Percentiles rank a stretch among this genome's conserved stretches.
These are phyloP conservation scores for Gadus chalcogrammus DNA, from an alignment of 2,113 vertebrate genomes.

Conservation along the genomic window DNA sequence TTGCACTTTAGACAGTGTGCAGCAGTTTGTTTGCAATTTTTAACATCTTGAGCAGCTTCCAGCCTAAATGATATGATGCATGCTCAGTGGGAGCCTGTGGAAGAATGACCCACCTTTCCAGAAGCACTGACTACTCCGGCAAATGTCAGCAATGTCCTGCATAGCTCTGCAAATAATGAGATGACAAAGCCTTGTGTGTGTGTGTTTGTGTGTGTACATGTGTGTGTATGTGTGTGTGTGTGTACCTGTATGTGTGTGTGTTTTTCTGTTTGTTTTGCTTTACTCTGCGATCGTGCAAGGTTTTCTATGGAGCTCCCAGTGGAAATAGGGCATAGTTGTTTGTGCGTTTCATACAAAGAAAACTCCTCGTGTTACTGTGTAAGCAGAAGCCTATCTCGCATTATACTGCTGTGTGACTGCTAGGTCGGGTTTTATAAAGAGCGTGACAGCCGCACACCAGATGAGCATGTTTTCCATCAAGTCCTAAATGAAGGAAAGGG, in stretches of 20 bases:
- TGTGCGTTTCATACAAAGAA: too few species aligned
- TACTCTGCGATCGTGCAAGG: too few species aligned
- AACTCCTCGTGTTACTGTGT: too few species aligned
- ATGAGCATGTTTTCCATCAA: conserved; percentile 9
- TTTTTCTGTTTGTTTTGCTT: conserved; percentile 1
- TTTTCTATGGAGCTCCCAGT: too few species aligned
- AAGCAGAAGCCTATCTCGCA: background rate
- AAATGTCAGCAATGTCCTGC: conserved; percentile 16
- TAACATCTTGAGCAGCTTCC: too few species aligned
- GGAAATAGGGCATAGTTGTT: too few species aligned
- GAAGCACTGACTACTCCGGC: background rate
- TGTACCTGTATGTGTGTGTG: too few species aligned
- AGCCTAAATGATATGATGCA: background rate
- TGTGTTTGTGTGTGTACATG: too few species aligned
- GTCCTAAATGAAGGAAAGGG: too few species aligned
- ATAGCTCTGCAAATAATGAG: conserved; percentile 24
- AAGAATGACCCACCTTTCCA: background rate
- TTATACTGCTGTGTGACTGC: conserved; percentile 10
- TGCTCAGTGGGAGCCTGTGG: background rate
- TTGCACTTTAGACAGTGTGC: too few species aligned
- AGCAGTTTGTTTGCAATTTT: too few species aligned
- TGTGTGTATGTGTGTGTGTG: background rate
- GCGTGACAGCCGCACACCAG: conserved; percentile 1
- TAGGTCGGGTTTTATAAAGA: background rate
- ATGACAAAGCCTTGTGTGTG: conserved; percentile 12